Conservation (phyloP, 2,888 invertebrate genomes). For the Cantharis lateralis region DNA sequence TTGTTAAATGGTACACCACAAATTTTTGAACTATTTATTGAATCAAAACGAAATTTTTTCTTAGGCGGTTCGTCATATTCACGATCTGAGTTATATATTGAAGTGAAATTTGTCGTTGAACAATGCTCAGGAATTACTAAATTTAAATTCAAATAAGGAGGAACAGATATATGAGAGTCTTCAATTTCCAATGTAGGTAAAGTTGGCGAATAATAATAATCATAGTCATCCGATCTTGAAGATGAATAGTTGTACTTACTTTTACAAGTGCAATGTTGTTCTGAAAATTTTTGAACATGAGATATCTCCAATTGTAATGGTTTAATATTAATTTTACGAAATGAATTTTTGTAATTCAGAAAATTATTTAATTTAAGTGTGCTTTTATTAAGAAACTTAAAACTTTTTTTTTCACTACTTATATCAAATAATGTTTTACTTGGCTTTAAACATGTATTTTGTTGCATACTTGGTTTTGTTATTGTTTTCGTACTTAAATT, state of each 20-base stretch:
- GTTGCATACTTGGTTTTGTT: slow-evolving; percentile 35
- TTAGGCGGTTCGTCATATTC: slow-evolving; percentile 55
- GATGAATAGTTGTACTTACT: not conserved
- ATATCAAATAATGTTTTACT: not conserved
- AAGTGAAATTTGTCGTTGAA: slow-evolving; percentile 40
- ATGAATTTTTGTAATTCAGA: slow-evolving; percentile 7
- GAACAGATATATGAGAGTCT: slow-evolving; percentile 55
- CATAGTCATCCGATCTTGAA: not conserved
- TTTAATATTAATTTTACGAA: slow-evolving; percentile 44
- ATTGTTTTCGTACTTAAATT: slow-evolving; percentile 33
- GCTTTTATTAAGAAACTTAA: slow-evolving; percentile 43
- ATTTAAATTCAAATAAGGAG: slow-evolving; percentile 51
- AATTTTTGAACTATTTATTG: not conserved
- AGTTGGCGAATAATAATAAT: slow-evolving; percentile 47
- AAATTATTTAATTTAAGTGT: not conserved
- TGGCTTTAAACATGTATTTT: slow-evolving; percentile 16
- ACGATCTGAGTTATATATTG: slow-evolving; percentile 55
- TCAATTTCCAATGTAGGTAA: slow-evolving; percentile 64
- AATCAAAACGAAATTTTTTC: slow-evolving; percentile 49
- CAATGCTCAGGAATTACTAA: slow-evolving; percentile 54
- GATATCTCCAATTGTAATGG: slow-evolving; percentile 51
- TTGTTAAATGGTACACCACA: not conserved
- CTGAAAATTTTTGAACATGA: slow-evolving; percentile 39
- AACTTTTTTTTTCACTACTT: slow-evolving; percentile 46
- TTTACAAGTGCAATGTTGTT: slow-evolving; percentile 4